Percentiles rank a stretch among this genome's conserved stretches.
Conservation (phyloP, 1,140 invertebrate species). For the Thaumatotibia leucotreta region DNA sequence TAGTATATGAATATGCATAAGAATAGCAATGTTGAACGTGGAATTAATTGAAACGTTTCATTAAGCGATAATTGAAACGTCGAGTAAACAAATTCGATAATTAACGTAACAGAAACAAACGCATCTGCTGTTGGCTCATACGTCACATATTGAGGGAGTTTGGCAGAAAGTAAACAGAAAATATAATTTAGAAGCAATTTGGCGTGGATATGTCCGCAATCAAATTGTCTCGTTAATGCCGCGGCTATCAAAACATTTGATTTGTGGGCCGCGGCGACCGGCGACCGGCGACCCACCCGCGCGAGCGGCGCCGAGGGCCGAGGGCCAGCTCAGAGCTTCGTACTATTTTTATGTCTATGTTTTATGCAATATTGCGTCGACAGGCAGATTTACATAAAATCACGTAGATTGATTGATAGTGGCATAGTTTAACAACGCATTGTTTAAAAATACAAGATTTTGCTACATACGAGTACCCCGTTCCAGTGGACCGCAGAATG, state of each 20-base stretch:
- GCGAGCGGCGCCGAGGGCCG: background rate
- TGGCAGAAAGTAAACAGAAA: conserved; percentile 74
- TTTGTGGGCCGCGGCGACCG: conserved; percentile 69
- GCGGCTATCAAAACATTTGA: conserved; percentile 75
- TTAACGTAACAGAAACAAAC: conserved; percentile 58
- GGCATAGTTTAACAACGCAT: no score
- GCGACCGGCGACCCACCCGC: background rate
- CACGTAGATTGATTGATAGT: no score
- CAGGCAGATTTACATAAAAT: background rate
- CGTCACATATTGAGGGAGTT: conserved; percentile 55
- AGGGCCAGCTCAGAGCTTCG: background rate
- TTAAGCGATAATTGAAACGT: conserved; percentile 35
- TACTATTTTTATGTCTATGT: background rate
- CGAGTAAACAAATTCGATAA: conserved; percentile 51
- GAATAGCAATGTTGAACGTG: background rate
- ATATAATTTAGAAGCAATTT: conserved; percentile 77
- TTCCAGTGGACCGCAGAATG: background rate
- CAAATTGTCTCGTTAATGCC: conserved; percentile 76
- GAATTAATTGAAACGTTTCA: conserved; percentile 30
- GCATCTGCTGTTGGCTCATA: conserved; percentile 30
- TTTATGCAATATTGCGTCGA: background rate
- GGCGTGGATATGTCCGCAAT: conserved; percentile 74
- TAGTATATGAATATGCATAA: conserved; percentile 3
- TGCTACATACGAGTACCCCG: background rate
- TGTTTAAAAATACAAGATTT: no score